Conservation (phyloP, 2,888 invertebrate genomes). For the Ochropleura plecta region DNA sequence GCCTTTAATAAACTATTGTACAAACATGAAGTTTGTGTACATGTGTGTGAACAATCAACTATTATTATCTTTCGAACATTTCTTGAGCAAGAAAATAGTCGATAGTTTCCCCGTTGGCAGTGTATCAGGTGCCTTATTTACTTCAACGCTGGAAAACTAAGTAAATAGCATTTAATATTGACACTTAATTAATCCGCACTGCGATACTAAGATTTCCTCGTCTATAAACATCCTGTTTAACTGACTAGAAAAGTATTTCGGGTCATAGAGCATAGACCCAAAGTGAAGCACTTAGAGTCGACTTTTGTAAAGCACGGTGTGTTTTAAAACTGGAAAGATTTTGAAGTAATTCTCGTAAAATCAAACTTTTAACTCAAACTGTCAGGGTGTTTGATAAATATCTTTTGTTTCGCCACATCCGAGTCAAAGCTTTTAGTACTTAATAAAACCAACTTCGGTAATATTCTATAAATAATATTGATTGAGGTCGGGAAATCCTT, state of each 20-base stretch:
- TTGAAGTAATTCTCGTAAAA: constrained; percentile 1
- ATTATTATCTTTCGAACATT: background rate
- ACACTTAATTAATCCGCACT: constrained; percentile 53
- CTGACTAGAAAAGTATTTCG: background rate
- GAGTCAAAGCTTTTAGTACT: constrained; percentile 11
- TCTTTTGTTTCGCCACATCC: constrained; percentile 30
- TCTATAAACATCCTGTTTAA: background rate
- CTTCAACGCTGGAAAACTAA: constrained; percentile 18
- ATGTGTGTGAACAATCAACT: background rate
- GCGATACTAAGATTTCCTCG: constrained; percentile 30
- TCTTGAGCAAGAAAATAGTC: background rate
- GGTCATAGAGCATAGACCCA: background rate
- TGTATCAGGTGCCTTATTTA: background rate
- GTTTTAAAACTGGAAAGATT: background rate
- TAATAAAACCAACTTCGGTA: constrained; percentile 1
- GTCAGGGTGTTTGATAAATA: constrained; percentile 29
- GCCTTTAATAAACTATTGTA: no score
- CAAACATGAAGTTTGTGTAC: no score
- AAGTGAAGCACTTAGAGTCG: background rate
- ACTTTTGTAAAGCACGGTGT: background rate
- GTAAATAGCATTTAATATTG: constrained; percentile 32
- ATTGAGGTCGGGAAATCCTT: background rate
- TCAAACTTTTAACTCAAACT: constrained; percentile 15
- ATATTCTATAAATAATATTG: background rate
- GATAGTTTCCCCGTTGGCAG: background rate